Base-by-base conservation (phyloP, 2,888 invertebrate species). In the Phymatocera aterrima region DNA sequence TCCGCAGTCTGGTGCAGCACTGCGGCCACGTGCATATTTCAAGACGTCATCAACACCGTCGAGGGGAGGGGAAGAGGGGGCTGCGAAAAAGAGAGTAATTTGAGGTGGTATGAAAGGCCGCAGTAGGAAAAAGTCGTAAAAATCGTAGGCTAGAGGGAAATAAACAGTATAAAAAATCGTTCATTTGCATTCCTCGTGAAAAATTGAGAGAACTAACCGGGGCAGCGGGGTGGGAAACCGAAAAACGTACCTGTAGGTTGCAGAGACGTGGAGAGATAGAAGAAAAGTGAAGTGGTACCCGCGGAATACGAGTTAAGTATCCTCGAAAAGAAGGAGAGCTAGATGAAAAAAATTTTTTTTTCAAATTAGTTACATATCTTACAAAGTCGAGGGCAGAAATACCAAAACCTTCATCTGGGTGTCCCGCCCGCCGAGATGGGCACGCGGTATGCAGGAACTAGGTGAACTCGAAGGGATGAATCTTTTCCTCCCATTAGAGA, bases 1-100 rank as follows among this genome's bases (percentile, higher is more conserved):
- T 28, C 24, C 43, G 21, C n/a, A n/a, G 10, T 28, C 24, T 31
- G 48, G 18, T 5, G 15, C n/a, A n/a, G n/a, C n/a, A n/a, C n/a
- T n/a, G n/a, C n/a, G 10, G 15, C 31, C 34, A 34, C 81, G 81
- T 87, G 84, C 84, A 86, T 87, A 86, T 86, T 87, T 87, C 81
- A 87, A 79, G 83, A 84, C 82, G 84, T 87, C 84, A 85, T 87
- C 84, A 84, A 83, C 81, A 82, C 79, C 81, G n/a, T 43, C 21
- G 57, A 70, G n/a, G 70, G 34, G 72, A 51, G 72, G 51, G 43
- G 21, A 72, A 72, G 48, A 34, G 51, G 72, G 51, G 51, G 43
- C 24, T 1, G 54, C 48, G 43, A 64, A 34, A 75, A 24, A 40
- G 48, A 40, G 70, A 54, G 77, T 57, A 70, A 75, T n/a, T 74